Evolutionary conservation across 2,113 vertebrate species (phyloP).

Genomic region (Rhinolophus ferrumequinum): DNA sequence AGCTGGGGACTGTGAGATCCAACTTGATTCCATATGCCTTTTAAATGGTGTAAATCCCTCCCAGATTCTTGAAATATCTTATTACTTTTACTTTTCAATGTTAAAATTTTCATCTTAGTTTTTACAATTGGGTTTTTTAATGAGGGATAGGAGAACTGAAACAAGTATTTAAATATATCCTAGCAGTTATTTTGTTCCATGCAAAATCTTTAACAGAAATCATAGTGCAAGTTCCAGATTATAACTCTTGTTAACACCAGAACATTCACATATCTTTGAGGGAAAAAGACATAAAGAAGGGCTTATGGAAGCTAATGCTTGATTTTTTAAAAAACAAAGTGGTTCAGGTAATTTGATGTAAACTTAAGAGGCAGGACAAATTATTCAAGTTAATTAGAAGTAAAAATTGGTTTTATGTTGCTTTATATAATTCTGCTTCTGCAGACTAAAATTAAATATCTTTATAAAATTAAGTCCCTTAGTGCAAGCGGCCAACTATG

Average conservation of each 20-base stretch:
- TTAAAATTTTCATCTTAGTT: neutral
- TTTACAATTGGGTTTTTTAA: neutral
- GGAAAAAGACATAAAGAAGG: neutral
- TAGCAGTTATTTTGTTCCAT: neutral
- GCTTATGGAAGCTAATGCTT: neutral
- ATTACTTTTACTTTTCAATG: neutral
- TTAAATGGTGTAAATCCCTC: neutral
- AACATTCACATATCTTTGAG: neutral
- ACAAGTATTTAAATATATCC: neutral
- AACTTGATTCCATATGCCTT: neutral
- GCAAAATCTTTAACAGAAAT: constrained; percentile 15
- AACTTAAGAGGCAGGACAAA: constrained; percentile 61
- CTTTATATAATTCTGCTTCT: constrained; percentile 53
- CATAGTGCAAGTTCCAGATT: neutral
- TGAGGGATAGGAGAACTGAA: neutral
- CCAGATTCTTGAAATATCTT: neutral
- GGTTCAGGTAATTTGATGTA: constrained; percentile 39
- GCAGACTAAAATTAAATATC: constrained; percentile 57
- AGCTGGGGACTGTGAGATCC: neutral
- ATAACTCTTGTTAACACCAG: neutral
- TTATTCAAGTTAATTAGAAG: constrained; percentile 57
- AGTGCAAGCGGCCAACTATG: constrained; percentile 54
- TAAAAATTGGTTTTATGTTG: constrained; percentile 66
- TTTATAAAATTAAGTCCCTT: constrained; percentile 68
- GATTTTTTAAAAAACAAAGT: neutral